These are phyloP conservation scores for Manduca sexta DNA, from an alignment of 1,140 invertebrate species.

Conservation along the genomic window DNA sequence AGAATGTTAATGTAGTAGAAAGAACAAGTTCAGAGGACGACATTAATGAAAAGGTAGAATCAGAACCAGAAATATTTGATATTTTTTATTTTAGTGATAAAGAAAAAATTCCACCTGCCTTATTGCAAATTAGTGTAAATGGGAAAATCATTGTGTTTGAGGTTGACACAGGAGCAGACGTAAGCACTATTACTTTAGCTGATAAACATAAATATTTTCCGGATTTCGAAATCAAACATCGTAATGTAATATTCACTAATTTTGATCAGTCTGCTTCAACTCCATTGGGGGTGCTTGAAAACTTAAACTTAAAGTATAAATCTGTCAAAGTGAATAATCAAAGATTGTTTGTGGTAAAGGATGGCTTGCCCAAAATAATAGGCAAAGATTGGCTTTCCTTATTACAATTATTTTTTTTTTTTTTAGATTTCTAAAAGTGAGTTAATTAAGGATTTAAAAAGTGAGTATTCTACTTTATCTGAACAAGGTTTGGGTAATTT, in stretches of 20 bases:
- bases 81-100: not conserved
- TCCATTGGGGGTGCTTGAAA: slow-evolving; percentile 1
- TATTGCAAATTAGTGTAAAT: not conserved
- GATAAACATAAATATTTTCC: not conserved
- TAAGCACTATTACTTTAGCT: slow-evolving; percentile 1
- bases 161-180: not conserved
- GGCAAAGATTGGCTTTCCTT: slow-evolving; percentile 2
- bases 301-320: slow-evolving; percentile 2
- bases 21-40: not conserved
- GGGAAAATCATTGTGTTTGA: not conserved
- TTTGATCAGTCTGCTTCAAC: not conserved
- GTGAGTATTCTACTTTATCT: not conserved
- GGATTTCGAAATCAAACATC: not conserved
- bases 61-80: not conserved
- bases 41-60: not conserved
- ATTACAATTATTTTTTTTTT: slow-evolving; percentile 1
- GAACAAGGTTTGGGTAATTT: slow-evolving; percentile 12
- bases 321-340: not conserved
- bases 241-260: slow-evolving; percentile 1
- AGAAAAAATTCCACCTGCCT: not conserved
- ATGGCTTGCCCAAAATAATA: not conserved
- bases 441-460: slow-evolving; percentile 1
- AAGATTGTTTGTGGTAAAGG: slow-evolving; percentile 1
- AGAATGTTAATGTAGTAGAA: not conserved
- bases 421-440: not conserved